Percentiles rank a stretch among this genome's conserved stretches.
These are phyloP conservation scores for Malurus cyaneus DNA, from an alignment of 2,113 vertebrate genomes.

Conservation along the genomic window DNA sequence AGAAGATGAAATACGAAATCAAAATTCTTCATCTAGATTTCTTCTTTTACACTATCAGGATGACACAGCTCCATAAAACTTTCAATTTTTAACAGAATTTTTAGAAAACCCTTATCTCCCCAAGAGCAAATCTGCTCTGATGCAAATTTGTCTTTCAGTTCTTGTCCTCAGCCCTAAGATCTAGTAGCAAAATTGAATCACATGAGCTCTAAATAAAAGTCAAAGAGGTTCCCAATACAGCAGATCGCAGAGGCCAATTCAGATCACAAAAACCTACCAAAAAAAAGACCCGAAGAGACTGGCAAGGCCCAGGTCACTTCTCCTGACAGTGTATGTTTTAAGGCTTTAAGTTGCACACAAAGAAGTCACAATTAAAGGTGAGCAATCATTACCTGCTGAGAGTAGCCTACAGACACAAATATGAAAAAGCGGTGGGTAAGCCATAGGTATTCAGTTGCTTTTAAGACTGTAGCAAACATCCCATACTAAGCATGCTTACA, in stretches of 20 bases:
- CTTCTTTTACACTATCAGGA: background rate
- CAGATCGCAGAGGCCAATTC: background rate
- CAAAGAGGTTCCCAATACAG: background rate
- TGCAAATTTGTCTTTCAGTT: background rate
- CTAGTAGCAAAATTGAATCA: background rate
- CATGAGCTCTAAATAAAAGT: background rate
- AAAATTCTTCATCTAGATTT: background rate
- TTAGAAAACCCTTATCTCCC: accelerated
- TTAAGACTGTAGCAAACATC: background rate
- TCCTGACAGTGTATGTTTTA: background rate
- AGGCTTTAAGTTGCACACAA: background rate
- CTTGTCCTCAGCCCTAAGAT: background rate
- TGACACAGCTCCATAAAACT: background rate
- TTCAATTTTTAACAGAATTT: background rate
- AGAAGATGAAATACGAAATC: background rate
- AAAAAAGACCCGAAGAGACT: background rate
- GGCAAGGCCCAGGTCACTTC: background rate
- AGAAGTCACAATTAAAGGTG: background rate
- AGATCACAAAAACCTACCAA: background rate
- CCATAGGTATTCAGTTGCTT: background rate
- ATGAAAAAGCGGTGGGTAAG: background rate
- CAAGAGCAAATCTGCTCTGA: background rate
- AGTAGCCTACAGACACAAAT: background rate
- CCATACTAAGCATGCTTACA: background rate
- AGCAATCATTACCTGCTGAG: background rate